Conservation (phyloP, 2,888 invertebrate species). For the Zelleria hepariella region DNA sequence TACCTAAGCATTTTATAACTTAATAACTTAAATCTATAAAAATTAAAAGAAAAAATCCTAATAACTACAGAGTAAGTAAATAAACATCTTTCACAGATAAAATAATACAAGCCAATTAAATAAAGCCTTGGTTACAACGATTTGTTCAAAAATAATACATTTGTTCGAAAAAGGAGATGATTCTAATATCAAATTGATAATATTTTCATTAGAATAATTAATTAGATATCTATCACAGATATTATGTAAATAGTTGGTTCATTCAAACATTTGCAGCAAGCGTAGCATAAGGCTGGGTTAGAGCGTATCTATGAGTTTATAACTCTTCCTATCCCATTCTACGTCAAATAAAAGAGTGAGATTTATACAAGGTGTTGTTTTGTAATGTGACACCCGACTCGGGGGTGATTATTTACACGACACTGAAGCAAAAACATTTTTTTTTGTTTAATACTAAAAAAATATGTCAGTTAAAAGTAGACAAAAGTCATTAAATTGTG, state of each 20-base stretch:
- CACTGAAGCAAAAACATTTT: too few species aligned
- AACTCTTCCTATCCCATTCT: too few species aligned
- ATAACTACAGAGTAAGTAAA: not conserved
- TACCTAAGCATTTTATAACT: too few species aligned
- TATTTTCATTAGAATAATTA: not conserved
- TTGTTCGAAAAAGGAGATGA: not conserved
- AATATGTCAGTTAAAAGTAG: too few species aligned
- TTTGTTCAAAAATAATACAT: not conserved
- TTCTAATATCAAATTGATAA: not conserved
- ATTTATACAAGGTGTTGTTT: too few species aligned
- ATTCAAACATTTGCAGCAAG: slow-evolving; percentile 1
- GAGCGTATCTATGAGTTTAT: too few species aligned
- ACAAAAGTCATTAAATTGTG: too few species aligned
- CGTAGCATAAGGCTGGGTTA: not conserved
- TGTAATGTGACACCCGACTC: too few species aligned
- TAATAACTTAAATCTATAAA: not conserved
- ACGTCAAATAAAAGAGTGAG: too few species aligned
- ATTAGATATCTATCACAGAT: slow-evolving; percentile 11
- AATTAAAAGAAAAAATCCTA: not conserved
- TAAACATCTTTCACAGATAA: not conserved
- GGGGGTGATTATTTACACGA: too few species aligned
- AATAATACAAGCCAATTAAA: not conserved
- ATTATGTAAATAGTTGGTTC: slow-evolving; percentile 10
- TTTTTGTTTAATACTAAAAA: too few species aligned
- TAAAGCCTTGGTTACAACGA: not conserved